Evolutionary conservation across 1,140 invertebrate genomes (phyloP).

Genomic region (Cherax quadricarinatus): DNA sequence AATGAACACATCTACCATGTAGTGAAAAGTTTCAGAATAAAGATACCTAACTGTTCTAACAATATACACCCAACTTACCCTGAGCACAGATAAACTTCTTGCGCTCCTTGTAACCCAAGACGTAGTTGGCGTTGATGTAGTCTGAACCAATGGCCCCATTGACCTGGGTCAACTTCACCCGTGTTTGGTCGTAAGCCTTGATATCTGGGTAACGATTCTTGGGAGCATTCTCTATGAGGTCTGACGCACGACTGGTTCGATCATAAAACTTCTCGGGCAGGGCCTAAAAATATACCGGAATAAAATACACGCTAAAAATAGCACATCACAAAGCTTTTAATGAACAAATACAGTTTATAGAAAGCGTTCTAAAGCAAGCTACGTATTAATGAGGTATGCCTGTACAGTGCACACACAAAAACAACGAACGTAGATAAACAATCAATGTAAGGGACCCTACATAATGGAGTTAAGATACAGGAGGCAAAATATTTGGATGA

Average conservation of each 20-base stretch:
- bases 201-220: slow-evolving; percentile 93
- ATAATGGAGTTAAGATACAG: no score
- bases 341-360: no score
- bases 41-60: no score
- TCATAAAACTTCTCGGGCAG: slow-evolving; percentile 91
- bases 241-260: slow-evolving; percentile 89
- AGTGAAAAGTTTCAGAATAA: no score
- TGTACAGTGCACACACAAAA: no score
- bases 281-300: slow-evolving; percentile 75
- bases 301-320: no score
- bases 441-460: no score
- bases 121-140: slow-evolving; percentile 96
- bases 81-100: slow-evolving; percentile 96
- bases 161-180: slow-evolving; percentile 86
- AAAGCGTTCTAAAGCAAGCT: no score
- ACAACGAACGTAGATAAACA: no score
- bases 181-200: slow-evolving; percentile 94
- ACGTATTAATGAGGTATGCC: no score
- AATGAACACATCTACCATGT: no score
- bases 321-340: neutral
- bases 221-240: slow-evolving; percentile 90
- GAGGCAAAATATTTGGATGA: no score
- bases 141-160: slow-evolving; percentile 85
- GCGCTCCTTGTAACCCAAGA: slow-evolving; percentile 93
- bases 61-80: slow-evolving; percentile 76